These are phyloP conservation scores for Trachemys scripta DNA, from an alignment of 2,113 vertebrate species.

Conservation along the genomic window DNA sequence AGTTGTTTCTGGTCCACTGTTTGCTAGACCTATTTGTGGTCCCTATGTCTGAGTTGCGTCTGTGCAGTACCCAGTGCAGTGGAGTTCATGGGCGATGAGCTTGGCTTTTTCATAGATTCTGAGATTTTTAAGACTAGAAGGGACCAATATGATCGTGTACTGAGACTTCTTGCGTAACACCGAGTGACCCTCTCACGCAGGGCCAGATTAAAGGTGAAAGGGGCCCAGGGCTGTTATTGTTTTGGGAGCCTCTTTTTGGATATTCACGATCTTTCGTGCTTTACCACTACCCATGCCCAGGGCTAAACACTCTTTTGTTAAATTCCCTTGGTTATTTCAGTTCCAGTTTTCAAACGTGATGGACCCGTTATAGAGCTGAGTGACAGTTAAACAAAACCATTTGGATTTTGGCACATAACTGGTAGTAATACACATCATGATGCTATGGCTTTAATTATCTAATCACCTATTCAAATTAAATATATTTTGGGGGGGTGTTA, in stretches of 20 bases:
- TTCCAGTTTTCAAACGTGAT: background rate
- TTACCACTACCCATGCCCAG: background rate
- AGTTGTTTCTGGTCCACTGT: background rate
- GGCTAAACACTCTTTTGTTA: background rate
- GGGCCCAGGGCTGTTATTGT: background rate
- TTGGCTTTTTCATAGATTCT: background rate
- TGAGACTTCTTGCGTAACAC: background rate
- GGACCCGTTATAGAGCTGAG: background rate
- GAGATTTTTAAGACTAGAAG: background rate
- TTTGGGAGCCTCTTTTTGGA: background rate
- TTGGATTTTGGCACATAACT: background rate
- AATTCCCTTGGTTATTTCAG: background rate
- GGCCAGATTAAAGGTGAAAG: background rate
- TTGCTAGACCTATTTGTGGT: background rate
- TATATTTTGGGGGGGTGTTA: background rate
- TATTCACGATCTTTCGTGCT: background rate
- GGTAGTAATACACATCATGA: background rate
- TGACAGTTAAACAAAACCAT: background rate
- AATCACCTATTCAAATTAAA: background rate
- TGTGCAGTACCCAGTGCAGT: background rate
- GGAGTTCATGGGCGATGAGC: fast-evolving
- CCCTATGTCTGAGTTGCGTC: background rate
- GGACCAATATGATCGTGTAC: background rate
- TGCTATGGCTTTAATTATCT: background rate
- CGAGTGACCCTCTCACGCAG: background rate